phyloP scores from a whole-genome alignment of 2,797 vertebrate species.

The Acipenser oxyrinchus region DNA sequence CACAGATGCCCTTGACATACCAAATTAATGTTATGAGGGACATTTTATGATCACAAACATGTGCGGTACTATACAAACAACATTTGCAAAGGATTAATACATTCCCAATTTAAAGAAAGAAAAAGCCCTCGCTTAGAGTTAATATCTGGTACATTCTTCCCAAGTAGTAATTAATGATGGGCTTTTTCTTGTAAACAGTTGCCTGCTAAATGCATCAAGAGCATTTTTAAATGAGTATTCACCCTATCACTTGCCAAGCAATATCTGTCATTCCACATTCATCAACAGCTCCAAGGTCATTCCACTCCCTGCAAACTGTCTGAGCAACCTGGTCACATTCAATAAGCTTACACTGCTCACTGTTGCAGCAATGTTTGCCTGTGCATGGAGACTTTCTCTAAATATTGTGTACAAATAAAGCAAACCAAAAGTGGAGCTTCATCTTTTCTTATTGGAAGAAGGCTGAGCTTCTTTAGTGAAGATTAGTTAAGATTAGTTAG shows the following conservation, averaged over 20 bases:
- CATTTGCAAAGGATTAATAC: neutral
- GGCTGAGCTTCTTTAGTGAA: no score
- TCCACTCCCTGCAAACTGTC: conserved; percentile 12
- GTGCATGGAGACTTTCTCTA: no score
- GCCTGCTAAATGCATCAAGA: neutral
- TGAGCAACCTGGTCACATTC: conserved; percentile 19
- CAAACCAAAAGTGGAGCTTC: no score
- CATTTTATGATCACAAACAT: neutral
- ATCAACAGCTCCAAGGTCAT: conserved; percentile 23
- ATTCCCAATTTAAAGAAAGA: neutral
- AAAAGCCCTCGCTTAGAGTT: neutral
- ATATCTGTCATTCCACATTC: conserved; percentile 25
- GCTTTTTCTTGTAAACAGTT: neutral
- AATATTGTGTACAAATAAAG: no score
- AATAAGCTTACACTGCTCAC: conserved; percentile 13
- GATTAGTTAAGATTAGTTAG: no score
- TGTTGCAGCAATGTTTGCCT: conserved; percentile 16
- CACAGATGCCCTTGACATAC: no score
- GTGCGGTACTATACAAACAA: neutral
- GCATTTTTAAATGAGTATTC: conserved; percentile 13
- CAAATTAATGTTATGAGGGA: neutral
- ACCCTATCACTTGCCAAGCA: conserved; percentile 14
- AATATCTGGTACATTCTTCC: neutral
- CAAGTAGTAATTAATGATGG: conserved; percentile 1
- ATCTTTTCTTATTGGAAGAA: no score